Evolutionary conservation across 2,113 vertebrate species (phyloP).

Genomic region (Tinamus guttatus): DNA sequence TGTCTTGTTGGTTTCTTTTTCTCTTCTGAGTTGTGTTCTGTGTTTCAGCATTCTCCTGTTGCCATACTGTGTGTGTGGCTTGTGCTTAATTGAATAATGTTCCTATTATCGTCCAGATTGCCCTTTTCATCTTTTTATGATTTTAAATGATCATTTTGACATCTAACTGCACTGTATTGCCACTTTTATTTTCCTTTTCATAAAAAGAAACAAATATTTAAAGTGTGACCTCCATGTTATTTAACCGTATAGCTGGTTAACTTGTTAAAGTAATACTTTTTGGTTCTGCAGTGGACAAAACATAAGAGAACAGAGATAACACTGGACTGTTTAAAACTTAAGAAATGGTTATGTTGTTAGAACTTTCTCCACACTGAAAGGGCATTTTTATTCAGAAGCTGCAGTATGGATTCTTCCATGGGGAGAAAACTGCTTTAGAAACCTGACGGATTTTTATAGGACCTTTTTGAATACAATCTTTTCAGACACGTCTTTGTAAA

Average conservation of each 20-base stretch:
- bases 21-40: neutral
- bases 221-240: neutral
- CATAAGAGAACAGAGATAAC: neutral
- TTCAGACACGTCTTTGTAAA: neutral
- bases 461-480: neutral
- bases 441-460: neutral
- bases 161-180: neutral
- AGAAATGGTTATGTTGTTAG: neutral
- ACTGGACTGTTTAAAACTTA: neutral
- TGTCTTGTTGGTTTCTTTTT: neutral
- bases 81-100: neutral
- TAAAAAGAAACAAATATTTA: neutral
- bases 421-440: neutral
- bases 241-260: neutral
- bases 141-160: neutral
- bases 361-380: neutral
- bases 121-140: rapidly evolving
- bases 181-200: neutral
- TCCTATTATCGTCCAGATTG: neutral
- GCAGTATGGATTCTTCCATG: neutral
- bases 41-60: neutral
- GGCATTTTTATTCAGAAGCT: neutral
- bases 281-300: neutral
- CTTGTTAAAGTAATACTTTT: neutral
- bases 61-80: neutral